phyloP scores from a whole-genome alignment of 2,797 vertebrate genomes.

The Crocodylus rhombifer region DNA sequence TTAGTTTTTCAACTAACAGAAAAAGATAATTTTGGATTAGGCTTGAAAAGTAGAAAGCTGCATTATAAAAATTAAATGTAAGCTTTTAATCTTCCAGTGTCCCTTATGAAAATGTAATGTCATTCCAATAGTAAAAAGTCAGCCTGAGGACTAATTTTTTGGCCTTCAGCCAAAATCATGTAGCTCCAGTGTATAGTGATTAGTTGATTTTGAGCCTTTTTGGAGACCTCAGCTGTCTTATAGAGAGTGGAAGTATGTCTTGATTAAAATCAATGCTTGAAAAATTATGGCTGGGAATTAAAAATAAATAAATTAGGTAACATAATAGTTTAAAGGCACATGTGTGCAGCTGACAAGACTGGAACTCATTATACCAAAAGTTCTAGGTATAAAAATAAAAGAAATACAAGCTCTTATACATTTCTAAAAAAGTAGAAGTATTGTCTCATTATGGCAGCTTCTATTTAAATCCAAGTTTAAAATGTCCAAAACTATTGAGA shows the following conservation, averaged over 20 bases:
- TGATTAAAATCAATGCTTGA: constrained; percentile 38
- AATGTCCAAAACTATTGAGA: not conserved
- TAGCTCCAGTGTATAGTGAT: not conserved
- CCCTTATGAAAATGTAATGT: constrained; percentile 34
- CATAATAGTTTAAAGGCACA: constrained; percentile 14
- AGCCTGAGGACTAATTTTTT: not conserved
- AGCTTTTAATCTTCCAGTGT: constrained; percentile 24
- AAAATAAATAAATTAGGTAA: constrained; percentile 13
- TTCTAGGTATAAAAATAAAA: not conserved
- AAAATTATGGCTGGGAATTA: constrained; percentile 31
- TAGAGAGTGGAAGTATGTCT: not conserved
- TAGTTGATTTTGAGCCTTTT: not conserved
- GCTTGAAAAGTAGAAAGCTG: constrained; percentile 24
- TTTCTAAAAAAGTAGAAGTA: not conserved
- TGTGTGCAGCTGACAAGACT: not conserved
- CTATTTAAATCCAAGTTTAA: not conserved
- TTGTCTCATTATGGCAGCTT: not conserved
- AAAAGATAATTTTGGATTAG: constrained; percentile 9
- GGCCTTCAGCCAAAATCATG: constrained; percentile 24
- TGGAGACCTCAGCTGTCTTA: constrained; percentile 6
- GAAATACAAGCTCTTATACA: not conserved
- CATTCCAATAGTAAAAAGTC: constrained; percentile 44
- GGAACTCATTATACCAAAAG: not conserved
- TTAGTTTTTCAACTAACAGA: constrained; percentile 35
- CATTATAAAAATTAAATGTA: constrained; percentile 39